Percentiles rank a stretch among this genome's conserved stretches.
Conservation (phyloP, 2,797 vertebrate species). For the Synanceia verrucosa region DNA sequence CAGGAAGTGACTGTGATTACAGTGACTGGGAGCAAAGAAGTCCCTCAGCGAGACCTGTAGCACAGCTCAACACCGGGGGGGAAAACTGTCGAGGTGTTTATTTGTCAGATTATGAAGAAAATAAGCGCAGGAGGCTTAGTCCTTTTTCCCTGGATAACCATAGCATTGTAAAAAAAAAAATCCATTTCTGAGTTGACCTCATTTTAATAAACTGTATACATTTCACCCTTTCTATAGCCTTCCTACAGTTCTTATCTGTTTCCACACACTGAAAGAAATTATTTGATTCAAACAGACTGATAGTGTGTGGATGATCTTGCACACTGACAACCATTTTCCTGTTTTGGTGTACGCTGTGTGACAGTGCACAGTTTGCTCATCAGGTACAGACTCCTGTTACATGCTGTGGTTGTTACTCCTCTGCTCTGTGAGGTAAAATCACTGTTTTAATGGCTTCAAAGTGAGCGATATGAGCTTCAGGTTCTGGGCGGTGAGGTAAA, state of each 20-base stretch:
- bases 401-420: no score
- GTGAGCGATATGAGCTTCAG: no score
- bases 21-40: constrained; percentile 6
- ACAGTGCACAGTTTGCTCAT: no score
- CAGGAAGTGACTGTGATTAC: constrained; percentile 9
- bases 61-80: not conserved
- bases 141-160: not conserved
- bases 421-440: no score
- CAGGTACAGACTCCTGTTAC: no score
- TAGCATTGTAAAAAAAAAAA: not conserved
- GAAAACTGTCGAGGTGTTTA: constrained; percentile 3
- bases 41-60: constrained; percentile 8
- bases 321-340: not conserved
- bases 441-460: no score
- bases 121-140: constrained; percentile 4
- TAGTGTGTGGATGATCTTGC: not conserved
- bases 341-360: no score
- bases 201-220: not conserved
- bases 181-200: not conserved
- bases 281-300: constrained; percentile 12
- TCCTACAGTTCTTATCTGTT: not conserved
- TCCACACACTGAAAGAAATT: not conserved
- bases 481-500: no score
- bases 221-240: not conserved
- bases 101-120: constrained; percentile 6